Conservation (phyloP, 2,797 vertebrate genomes). For the Pelochelys cantorii region DNA sequence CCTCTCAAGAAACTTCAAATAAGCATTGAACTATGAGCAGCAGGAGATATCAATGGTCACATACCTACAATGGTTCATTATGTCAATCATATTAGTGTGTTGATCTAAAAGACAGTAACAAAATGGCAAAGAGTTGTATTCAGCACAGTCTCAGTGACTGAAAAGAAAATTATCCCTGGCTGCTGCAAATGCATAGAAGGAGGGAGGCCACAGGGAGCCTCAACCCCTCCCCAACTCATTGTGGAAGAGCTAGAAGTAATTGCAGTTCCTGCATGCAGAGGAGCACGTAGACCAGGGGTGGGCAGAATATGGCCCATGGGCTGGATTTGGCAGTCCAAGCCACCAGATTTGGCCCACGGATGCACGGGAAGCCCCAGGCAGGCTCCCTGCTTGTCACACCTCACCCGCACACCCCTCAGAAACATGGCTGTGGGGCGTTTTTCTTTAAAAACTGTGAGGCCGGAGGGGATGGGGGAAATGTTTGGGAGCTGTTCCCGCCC, state of each 20-base stretch:
- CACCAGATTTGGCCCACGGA: too few species aligned
- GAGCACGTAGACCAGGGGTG: not conserved
- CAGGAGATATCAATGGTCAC: not conserved
- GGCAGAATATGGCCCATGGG: too few species aligned
- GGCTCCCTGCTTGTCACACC: too few species aligned
- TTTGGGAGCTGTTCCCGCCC: too few species aligned
- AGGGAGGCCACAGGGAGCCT: accelerated
- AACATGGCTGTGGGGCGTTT: too few species aligned
- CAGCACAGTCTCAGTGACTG: not conserved
- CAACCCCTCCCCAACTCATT: not conserved
- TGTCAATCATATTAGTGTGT: not conserved
- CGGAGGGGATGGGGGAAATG: too few species aligned
- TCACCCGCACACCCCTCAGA: too few species aligned
- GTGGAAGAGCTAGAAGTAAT: not conserved
- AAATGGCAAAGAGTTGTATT: not conserved
- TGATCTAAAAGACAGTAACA: not conserved
- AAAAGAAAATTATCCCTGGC: not conserved
- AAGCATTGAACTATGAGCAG: accelerated
- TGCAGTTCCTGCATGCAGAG: accelerated
- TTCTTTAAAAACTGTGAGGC: too few species aligned
- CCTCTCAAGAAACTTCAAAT: not conserved
- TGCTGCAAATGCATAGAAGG: not conserved
- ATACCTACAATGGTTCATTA: not conserved
- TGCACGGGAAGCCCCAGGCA: too few species aligned
- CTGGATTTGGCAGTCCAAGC: too few species aligned